Evolutionary conservation across 2,888 invertebrate genomes (phyloP), one percentile per base, ranked within the genome.

Genomic region (Hirtodrosophila duncani): DNA sequence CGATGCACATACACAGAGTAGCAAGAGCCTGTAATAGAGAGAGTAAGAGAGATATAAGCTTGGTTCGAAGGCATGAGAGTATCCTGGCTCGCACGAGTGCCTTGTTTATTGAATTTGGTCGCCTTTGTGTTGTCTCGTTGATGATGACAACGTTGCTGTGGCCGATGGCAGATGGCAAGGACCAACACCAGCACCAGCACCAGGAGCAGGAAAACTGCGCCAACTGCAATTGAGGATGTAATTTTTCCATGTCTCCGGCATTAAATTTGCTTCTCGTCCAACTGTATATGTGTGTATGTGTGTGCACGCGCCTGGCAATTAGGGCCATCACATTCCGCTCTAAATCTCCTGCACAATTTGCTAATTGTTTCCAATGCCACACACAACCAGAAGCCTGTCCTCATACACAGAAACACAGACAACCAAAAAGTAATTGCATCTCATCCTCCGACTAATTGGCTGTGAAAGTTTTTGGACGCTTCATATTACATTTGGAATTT

Each of bases 281-380:
- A 20, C 31, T 33, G 23, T 29, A 14, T 42, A 7, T 36, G 42
- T 37, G 9, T 27, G 33, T 20, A n/a, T 41, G 20, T 29, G 42
- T 41, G 50, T 64, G 49, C 61, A 41, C 52, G 57, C 57, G n/a
- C 38, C 51, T 62, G 61, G 63, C 69, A 80, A 77, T 64, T 71
- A 79, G 58, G 64, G 53, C 63, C 63, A 64, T 63, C 60, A 63
- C 64, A 68, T 74, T 79, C 72, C 78, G 80, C 78, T 80, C 77
- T 77, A 77, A 77, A 72, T 77, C 80, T 80, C 53, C 62, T 59
- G 71, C 77, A 71, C 72, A 80, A 65, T 72, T 65, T 77, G 69
- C 72, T 80, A 74, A 74, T 74, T 80, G 72, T 72, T 80, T 72
- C 62, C 78, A 74, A 80, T 74, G 71, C 72, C 68, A 77, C 53